Base-by-base conservation (phyloP, 2,113 vertebrate species). In the Calidris pygmaea region DNA sequence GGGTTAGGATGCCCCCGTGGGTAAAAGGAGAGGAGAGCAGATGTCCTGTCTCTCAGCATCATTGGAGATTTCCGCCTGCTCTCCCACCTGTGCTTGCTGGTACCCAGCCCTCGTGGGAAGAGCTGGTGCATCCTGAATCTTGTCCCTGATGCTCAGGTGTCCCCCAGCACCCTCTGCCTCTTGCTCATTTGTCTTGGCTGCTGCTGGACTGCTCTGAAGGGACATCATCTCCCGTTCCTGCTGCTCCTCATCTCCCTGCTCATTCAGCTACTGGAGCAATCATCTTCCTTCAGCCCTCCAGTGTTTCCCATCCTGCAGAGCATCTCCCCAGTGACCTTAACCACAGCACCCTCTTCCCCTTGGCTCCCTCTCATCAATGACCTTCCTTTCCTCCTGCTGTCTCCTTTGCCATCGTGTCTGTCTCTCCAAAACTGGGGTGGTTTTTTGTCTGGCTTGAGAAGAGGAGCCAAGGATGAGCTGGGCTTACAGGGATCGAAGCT, bases 71-170 rank as follows among this genome's bases (percentile, higher is more conserved):
- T 37, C 68, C 60, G 27, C 55, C 17, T 1, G 3, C 84, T 41
- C 41, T 52, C 52, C 35, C 27, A 32, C 34, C 37, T 3, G 0
- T 66, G 21, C 60, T 89, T 1, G 0, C 47, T 41, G 30, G 47
- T 83, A 60, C 47, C 37, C 23, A 70, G 55, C 20, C 48, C 56
- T 47, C 1, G 0, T 34, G 35, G 70, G 70, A 60, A 53, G 45
- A 34, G 62, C 45, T 82, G 62, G 6, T 16, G 26, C 58, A 34
- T 24, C 50, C 62, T 3, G 0, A 50, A 16, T 34, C 35, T 27
- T 22, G 12, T 56, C 41, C 45, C 41, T 1, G 1, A 20, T 24
- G 18, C 1, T 5, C 16, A 11, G 13, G 15, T 19, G 65, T 26
- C 27, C 53, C 47, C 24, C 24, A 39, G 34, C n/a, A 50, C 5